Conservation (phyloP, 2,888 invertebrate genomes). For the Tetragonisca angustula region DNA sequence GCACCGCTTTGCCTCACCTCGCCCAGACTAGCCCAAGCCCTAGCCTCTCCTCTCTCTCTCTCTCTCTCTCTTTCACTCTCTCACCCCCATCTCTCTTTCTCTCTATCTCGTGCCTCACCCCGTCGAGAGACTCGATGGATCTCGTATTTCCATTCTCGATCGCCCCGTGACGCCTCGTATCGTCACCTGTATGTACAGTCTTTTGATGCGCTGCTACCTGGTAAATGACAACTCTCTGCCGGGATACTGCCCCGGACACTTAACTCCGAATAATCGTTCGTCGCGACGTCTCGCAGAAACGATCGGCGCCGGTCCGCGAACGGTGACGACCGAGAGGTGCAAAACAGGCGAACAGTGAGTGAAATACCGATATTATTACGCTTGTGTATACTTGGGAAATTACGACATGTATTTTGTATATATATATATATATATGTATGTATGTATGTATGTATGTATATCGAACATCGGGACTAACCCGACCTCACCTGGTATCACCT, state of each 20-base stretch:
- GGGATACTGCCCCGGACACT: constrained; percentile 2
- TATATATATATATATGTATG: too few relatives aligned
- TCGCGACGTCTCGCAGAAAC: neutral
- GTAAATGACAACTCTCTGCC: constrained; percentile 16
- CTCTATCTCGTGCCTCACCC: constrained; percentile 39
- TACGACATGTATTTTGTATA: too few relatives aligned
- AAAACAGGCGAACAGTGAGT: neutral
- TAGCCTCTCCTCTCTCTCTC: constrained; percentile 49
- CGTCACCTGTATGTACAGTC: constrained; percentile 37
- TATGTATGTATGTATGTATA: too few relatives aligned
- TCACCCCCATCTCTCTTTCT: constrained; percentile 29
- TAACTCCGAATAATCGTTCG: neutral
- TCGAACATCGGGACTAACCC: too few relatives aligned
- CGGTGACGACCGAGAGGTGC: too few relatives aligned
- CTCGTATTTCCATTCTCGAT: constrained; percentile 51
- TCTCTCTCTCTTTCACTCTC: neutral
- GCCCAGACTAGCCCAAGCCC: constrained; percentile 26
- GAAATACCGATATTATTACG: too few relatives aligned
- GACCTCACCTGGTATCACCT: too few relatives aligned
- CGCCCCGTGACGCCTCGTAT: constrained; percentile 46
- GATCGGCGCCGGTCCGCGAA: neutral
- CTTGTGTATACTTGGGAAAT: too few relatives aligned
- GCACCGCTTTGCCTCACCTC: constrained; percentile 55
- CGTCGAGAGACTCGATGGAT: constrained; percentile 58
- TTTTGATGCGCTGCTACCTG: constrained; percentile 27